Evolutionary conservation across 2,797 vertebrate species (phyloP), one percentile per base, ranked within the genome.

Genomic region (Labroides dimidiatus): DNA sequence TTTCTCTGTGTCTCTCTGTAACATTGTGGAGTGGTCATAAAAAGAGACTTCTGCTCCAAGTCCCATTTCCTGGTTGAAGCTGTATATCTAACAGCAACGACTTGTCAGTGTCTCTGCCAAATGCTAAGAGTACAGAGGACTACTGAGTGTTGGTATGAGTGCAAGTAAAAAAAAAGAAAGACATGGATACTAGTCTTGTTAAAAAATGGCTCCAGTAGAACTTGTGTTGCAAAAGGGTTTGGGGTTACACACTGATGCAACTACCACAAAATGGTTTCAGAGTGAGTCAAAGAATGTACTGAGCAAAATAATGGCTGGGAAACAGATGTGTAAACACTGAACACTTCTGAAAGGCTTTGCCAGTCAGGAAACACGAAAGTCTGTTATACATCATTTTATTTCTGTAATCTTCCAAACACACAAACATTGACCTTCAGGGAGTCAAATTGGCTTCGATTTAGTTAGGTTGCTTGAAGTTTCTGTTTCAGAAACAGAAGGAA

Each of bases 1-100:
- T 10, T 21, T 33, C 42, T 64, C 37, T 53, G 51, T 59, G 45
- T 62, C 45, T 36, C 43, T 56, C 30, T 58, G 37, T 23, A 43
- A 19, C 3, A 0, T 27, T 27, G 33, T 54, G 60, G 27, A 64
- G 53, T 27, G 61, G 57, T 52, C 64, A 71, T 69, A 73, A 66
- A 59, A 14, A 71, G 21, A 43, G 17, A 33, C 33, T 44, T 71
- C 59, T 53, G 24, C 52, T 75, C 21, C 27, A 49, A 65, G 44
- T 70, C 48, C 36, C 27, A 66, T 61, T 64, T 64, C 60, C 51
- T 69, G 59, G 39, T 69, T 69, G 51, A 59, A 60, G 50, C 14
- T 52, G 23, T 67, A 60, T 33, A 61, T 77, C n/a, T 62, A 59
- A 72, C 64, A 77, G 55, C 67, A 79, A 55, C 2, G 12, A 62